Evolutionary conservation across 1,140 invertebrate genomes (phyloP).

Genomic region (Cherax destructor): DNA sequence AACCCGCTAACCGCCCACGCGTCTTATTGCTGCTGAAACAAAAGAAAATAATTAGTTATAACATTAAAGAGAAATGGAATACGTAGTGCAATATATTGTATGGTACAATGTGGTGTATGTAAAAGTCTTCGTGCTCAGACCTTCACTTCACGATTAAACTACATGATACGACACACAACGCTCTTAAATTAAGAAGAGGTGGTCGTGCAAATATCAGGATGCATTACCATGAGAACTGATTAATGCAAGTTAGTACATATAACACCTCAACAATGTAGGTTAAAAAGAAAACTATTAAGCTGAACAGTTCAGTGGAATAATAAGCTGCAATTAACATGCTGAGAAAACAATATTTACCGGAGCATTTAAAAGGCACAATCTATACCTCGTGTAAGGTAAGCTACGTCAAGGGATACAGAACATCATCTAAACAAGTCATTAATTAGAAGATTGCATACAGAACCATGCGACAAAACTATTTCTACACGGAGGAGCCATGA

Average conservation of each 20-base stretch:
- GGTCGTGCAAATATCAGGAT: conserved; percentile 20
- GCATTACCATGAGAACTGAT: not conserved
- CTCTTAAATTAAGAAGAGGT: not conserved
- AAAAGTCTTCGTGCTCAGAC: conserved; percentile 26
- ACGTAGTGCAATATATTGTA: not conserved
- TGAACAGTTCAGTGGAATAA: not conserved
- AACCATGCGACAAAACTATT: conserved; percentile 38
- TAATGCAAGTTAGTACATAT: not conserved
- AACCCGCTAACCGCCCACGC: conserved; percentile 64
- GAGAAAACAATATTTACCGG: not conserved
- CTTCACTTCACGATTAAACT: not conserved
- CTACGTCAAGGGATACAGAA: not conserved
- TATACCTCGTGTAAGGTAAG: not conserved
- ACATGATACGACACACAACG: not conserved
- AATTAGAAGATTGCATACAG: conserved; percentile 18
- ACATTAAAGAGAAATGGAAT: not conserved
- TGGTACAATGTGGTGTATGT: conserved; percentile 19
- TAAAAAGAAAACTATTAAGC: conserved; percentile 8
- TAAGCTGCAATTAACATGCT: not conserved
- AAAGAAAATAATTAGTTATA: conserved; percentile 31
- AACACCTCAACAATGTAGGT: not conserved
- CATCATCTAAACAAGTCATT: conserved; percentile 39
- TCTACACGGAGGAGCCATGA: conserved; percentile 24
- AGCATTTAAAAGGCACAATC: not conserved
- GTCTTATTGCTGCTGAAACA: conserved; percentile 69